Conservation (phyloP, 2,888 invertebrate genomes). For the Lasius platythorax region DNA sequence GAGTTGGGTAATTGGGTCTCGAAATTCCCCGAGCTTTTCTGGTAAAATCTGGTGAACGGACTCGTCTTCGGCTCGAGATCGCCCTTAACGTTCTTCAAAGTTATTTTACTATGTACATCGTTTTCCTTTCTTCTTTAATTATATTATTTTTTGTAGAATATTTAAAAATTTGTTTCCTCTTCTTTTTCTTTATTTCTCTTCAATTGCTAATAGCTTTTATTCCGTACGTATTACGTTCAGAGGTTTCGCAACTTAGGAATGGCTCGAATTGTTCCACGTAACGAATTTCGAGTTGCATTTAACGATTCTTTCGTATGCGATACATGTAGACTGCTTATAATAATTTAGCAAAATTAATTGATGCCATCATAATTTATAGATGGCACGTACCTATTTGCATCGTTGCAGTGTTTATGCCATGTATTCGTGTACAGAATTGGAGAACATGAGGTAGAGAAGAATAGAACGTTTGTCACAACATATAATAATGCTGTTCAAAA, state of each 20-base stretch:
- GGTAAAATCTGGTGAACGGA: background rate
- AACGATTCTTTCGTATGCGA: constrained; percentile 7
- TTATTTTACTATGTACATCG: background rate
- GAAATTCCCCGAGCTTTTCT: constrained; percentile 28
- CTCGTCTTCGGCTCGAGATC: background rate
- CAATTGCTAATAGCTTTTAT: background rate
- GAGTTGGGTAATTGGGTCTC: constrained; percentile 47
- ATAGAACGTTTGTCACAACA: background rate
- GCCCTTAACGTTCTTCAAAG: background rate
- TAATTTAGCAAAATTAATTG: constrained; percentile 46
- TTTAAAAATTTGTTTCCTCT: background rate
- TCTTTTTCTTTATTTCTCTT: background rate
- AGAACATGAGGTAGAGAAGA: constrained; percentile 10
- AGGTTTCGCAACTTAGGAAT: background rate
- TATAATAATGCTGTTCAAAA: background rate
- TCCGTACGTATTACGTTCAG: background rate
- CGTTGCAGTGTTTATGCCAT: constrained; percentile 1
- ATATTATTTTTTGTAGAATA: background rate
- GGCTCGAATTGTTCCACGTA: background rate
- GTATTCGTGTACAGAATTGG: constrained; percentile 4
- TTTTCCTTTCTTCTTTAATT: no score
- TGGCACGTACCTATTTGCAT: constrained; percentile 30
- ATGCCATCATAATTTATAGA: constrained; percentile 22
- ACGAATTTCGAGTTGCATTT: constrained; percentile 18
- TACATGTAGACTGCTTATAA: constrained; percentile 3